A percentile compares a stretch with the other conserved stretches of the same genome.
Evolutionary conservation across 92 coral and sea anemone species (phyloP).

Genomic region (Parazoanthus atlanticus): DNA sequence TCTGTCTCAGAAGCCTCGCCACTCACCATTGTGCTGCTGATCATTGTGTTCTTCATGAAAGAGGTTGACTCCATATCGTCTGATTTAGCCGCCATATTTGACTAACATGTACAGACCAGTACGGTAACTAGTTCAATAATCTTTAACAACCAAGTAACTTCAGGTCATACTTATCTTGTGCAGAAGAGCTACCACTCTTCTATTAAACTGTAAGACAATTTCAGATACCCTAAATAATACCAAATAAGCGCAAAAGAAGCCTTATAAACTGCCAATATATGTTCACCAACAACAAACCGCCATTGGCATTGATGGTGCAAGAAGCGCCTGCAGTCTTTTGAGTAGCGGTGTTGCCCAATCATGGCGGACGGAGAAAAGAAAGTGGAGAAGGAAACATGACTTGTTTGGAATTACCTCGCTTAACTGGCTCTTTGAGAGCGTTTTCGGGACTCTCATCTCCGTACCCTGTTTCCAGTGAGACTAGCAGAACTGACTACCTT

Average conservation of each 20-base stretch:
- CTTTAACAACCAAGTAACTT: neutral
- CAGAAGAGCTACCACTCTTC: neutral
- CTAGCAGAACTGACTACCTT: conserved; percentile 48
- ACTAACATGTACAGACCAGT: no score
- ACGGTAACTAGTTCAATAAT: no score
- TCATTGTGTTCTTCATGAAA: conserved; percentile 86
- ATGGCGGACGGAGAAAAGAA: conserved; percentile 21
- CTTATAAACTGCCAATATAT: neutral
- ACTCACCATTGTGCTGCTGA: conserved; percentile 87
- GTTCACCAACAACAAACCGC: no score
- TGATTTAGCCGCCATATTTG: neutral
- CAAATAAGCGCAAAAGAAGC: neutral
- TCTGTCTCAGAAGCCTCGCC: conserved; percentile 96
- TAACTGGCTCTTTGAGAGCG: conserved; percentile 93
- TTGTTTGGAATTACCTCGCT: conserved; percentile 84
- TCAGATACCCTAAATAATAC: no score
- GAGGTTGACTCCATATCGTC: conserved; percentile 61
- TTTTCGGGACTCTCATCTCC: conserved; percentile 94
- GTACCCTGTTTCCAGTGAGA: conserved; percentile 21
- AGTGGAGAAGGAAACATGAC: conserved; percentile 40
- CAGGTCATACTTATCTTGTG: neutral
- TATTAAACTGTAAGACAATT: neutral
- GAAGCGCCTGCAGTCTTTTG: conserved; percentile 5
- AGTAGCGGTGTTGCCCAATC: conserved; percentile 32
- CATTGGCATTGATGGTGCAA: conserved; percentile 18